phyloP scores from a whole-genome alignment of 2,113 vertebrate genomes.

The Ceuthmochares aereus region DNA sequence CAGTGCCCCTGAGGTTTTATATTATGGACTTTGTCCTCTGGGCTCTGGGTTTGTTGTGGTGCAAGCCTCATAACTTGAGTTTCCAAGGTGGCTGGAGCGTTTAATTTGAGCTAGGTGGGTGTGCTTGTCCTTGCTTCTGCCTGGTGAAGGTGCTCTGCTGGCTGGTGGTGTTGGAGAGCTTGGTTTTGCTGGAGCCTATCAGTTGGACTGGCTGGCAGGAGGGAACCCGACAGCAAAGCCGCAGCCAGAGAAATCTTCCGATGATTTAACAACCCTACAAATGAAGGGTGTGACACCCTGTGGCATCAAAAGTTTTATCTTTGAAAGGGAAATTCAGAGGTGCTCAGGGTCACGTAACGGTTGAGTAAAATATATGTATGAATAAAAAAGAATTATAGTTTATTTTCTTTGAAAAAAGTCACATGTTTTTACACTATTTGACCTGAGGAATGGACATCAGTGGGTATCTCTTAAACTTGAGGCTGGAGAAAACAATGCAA shows the following conservation, averaged over 20 bases:
- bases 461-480: neutral
- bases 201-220: neutral
- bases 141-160: neutral
- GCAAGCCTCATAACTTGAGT: neutral
- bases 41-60: neutral
- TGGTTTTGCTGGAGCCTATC: neutral
- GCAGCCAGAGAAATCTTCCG: neutral
- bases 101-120: neutral
- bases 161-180: neutral
- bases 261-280: neutral
- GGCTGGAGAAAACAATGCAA: neutral
- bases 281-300: neutral
- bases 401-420: neutral
- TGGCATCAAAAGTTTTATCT: neutral
- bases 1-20: neutral
- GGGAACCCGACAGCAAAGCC: neutral
- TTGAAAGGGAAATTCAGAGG: neutral
- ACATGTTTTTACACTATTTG: neutral
- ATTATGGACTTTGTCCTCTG: accelerated
- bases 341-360: neutral
- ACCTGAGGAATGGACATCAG: neutral
- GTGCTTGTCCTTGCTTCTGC: accelerated
- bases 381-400: neutral
- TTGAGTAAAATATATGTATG: neutral
- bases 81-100: neutral